Conservation (phyloP, 2,888 invertebrate genomes). For the Archips xylosteana region DNA sequence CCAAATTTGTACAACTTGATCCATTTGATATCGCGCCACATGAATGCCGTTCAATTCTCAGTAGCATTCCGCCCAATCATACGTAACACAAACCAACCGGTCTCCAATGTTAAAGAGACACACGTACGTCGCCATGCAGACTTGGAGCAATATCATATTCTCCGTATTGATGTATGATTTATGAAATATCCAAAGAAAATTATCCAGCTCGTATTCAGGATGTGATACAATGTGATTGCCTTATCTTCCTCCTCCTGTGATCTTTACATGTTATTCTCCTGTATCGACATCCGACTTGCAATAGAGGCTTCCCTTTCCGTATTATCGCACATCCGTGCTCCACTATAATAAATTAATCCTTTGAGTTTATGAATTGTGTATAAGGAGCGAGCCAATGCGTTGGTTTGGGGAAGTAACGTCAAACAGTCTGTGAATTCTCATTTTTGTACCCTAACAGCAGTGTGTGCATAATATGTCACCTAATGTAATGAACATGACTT, state of each 20-base stretch:
- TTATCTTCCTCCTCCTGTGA: constrained; percentile 66
- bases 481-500: too few relatives aligned
- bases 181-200: constrained; percentile 70
- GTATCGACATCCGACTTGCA: constrained; percentile 61
- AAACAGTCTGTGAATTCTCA: background rate
- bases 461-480: too few relatives aligned
- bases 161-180: constrained; percentile 67
- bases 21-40: background rate
- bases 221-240: constrained; percentile 72
- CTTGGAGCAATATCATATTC: constrained; percentile 58
- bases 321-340: constrained; percentile 32
- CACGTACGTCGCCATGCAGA: constrained; percentile 44
- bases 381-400: constrained; percentile 5
- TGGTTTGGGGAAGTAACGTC: background rate
- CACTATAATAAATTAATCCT: constrained; percentile 39
- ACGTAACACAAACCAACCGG: constrained; percentile 7
- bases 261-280: constrained; percentile 70
- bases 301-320: constrained; percentile 52
- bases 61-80: constrained; percentile 12
- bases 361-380: constrained; percentile 29
- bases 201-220: constrained; percentile 65
- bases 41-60: background rate
- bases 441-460: too few relatives aligned
- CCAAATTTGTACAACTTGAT: background rate
- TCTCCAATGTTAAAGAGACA: constrained; percentile 31